phyloP scores from a whole-genome alignment of 2,888 invertebrate genomes.

The Trissolcus brochymenae region DNA sequence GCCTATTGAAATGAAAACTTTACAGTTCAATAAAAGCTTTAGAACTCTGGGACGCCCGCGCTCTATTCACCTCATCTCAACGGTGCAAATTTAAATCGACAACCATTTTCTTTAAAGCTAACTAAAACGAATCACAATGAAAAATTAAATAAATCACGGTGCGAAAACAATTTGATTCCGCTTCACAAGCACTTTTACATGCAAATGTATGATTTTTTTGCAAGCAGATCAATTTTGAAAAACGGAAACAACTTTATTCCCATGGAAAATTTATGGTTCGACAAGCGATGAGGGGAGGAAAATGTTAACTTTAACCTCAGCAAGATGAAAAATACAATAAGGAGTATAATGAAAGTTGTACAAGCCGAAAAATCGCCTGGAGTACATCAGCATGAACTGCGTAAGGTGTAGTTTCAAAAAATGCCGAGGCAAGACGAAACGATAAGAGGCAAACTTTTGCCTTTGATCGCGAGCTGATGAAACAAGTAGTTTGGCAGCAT shows the following conservation, averaged over 20 bases:
- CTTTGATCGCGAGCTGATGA: slow-evolving; percentile 32
- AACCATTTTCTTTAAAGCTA: no score
- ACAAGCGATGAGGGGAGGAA: neutral
- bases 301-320: neutral
- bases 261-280: neutral
- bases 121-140: no score
- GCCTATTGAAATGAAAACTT: slow-evolving; percentile 24
- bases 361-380: slow-evolving; percentile 12
- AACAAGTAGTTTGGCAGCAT: slow-evolving; percentile 29
- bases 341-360: slow-evolving; percentile 15
- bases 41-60: no score
- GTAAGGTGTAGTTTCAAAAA: slow-evolving; percentile 1
- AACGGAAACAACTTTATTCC: neutral
- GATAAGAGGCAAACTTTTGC: slow-evolving; percentile 1
- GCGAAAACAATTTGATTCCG: no score
- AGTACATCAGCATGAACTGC: slow-evolving; percentile 12
- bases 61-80: no score
- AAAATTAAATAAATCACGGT: no score
- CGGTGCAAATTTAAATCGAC: no score
- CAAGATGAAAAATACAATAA: slow-evolving; percentile 2
- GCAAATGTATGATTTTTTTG: no score
- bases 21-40: slow-evolving; percentile 33
- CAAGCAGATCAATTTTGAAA: neutral
- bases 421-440: slow-evolving; percentile 12
- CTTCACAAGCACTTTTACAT: no score